These are phyloP conservation scores for Aythya baeri DNA, from an alignment of 2,113 vertebrate species.

Conservation along the genomic window DNA sequence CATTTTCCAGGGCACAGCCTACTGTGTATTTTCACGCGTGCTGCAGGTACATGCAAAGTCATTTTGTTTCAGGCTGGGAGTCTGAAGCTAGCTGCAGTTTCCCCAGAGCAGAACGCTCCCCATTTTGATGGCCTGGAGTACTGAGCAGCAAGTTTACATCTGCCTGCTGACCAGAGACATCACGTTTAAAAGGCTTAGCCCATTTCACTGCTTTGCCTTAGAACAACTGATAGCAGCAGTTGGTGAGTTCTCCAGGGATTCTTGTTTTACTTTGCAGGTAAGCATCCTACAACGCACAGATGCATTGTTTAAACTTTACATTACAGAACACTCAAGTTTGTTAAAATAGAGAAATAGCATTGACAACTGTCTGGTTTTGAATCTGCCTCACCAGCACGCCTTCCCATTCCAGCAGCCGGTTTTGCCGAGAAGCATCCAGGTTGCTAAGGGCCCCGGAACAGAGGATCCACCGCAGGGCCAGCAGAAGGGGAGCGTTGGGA, in stretches of 20 bases:
- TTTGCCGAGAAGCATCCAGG: neutral
- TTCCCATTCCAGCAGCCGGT: neutral
- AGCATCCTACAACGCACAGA: neutral
- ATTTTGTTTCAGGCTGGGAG: neutral
- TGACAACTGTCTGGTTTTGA: neutral
- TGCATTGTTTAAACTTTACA: neutral
- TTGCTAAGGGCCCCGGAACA: constrained; percentile 35
- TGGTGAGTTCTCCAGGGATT: neutral
- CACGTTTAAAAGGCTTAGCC: neutral
- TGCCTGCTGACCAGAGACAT: neutral
- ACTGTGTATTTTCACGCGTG: neutral
- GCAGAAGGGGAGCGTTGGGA: neutral
- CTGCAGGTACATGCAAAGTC: neutral
- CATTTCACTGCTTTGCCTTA: neutral
- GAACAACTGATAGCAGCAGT: neutral
- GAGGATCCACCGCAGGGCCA: neutral
- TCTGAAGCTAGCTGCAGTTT: neutral
- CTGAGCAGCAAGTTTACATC: neutral
- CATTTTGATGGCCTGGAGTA: neutral
- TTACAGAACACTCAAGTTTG: neutral
- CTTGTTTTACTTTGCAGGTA: neutral
- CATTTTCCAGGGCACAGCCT: neutral
- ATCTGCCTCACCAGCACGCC: neutral
- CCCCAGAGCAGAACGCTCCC: neutral
- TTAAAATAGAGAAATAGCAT: neutral